Percentiles rank a stretch among this genome's conserved stretches.
Conservation (phyloP, 1,140 invertebrate genomes). For the Drosophila baimaii region DNA sequence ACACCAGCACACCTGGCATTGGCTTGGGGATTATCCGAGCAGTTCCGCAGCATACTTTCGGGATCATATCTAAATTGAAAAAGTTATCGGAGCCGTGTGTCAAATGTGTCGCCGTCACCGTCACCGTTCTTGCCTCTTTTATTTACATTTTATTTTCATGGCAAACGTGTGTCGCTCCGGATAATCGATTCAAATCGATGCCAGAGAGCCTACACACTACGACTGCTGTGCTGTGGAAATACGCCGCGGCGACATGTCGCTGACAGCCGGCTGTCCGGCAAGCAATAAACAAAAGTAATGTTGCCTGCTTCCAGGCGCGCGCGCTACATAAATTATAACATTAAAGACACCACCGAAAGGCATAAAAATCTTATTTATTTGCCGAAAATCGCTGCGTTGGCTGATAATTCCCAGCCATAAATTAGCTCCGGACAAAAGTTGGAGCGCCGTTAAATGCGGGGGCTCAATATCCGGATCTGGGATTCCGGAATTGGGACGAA, state of each 20-base stretch:
- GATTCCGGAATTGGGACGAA: constrained; percentile 38
- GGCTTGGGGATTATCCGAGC: constrained; percentile 33
- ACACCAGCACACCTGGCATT: constrained; percentile 20
- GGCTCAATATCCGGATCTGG: constrained; percentile 16
- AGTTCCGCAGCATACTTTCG: constrained; percentile 37
- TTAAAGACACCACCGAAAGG: constrained; percentile 60
- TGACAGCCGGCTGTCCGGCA: constrained; percentile 61
- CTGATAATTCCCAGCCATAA: constrained; percentile 70
- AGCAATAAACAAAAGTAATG: constrained; percentile 73
- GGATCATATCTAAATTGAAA: constrained; percentile 58
- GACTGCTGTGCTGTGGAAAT: constrained; percentile 18
- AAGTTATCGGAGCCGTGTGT: constrained; percentile 54
- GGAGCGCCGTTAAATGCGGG: constrained; percentile 18
- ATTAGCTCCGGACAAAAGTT: constrained; percentile 59
- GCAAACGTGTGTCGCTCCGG: constrained; percentile 33
- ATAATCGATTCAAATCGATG: constrained; percentile 54
- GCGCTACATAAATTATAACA: constrained; percentile 73
- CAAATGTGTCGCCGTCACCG: constrained; percentile 35
- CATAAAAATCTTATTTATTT: constrained; percentile 68
- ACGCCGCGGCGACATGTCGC: constrained; percentile 11
- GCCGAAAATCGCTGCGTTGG: constrained; percentile 69
- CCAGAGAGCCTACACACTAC: not conserved
- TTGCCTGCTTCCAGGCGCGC: constrained; percentile 49
- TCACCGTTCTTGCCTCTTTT: constrained; percentile 32
- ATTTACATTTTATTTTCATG: constrained; percentile 58